phyloP scores from a whole-genome alignment of 2,888 invertebrate genomes.

The Smittia aterrima region DNA sequence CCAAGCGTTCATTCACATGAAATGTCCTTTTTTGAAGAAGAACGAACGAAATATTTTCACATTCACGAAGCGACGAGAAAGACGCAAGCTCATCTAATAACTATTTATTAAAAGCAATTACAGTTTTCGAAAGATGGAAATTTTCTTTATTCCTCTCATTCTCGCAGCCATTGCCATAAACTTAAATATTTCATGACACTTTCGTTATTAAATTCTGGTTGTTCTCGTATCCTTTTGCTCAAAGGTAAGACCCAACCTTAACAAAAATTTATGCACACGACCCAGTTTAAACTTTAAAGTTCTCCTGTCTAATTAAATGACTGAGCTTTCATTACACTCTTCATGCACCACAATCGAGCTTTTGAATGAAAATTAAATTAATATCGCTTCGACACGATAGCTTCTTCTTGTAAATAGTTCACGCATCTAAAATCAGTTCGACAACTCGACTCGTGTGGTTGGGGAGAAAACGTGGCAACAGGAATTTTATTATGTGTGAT shows the following conservation, averaged over 20 bases:
- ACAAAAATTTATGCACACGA: not conserved
- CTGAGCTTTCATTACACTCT: too few relatives aligned
- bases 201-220: slow-evolving; percentile 8
- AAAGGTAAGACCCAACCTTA: not conserved
- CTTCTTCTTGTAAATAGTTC: not conserved
- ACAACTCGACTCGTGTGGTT: not conserved
- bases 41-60: not conserved
- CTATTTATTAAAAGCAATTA: slow-evolving; percentile 16
- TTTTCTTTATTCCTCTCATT: not conserved
- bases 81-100: slow-evolving; percentile 6
- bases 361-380: too few relatives aligned
- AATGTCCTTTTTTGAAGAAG: not conserved
- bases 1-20: not conserved
- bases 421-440: slow-evolving; percentile 14
- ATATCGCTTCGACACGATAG: not conserved
- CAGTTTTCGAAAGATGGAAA: slow-evolving; percentile 5
- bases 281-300: not conserved
- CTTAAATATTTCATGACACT: slow-evolving; percentile 14
- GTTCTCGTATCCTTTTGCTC: not conserved
- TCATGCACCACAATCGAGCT: too few relatives aligned
- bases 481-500: slow-evolving; percentile 27
- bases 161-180: not conserved
- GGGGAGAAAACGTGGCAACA: not conserved
- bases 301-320: slow-evolving; percentile 2
- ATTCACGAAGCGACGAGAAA: not conserved